Evolutionary conservation across 2,888 invertebrate genomes (phyloP), one percentile per base, ranked within the genome.

Genomic region (Cactoblastis cactorum): DNA sequence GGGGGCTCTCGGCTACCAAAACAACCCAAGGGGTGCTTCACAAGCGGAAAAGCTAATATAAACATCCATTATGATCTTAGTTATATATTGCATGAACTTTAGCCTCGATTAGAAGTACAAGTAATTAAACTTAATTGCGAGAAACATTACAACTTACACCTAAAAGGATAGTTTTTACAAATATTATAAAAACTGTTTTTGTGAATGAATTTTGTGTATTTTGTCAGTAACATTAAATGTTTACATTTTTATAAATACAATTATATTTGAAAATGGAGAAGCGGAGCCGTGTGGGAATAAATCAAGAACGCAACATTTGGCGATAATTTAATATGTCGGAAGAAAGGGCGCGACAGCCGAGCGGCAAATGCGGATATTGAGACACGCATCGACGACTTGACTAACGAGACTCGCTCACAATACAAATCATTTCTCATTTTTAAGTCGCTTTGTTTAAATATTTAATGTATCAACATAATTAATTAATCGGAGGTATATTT

Each of bases 261-360:
- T 53, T 53, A 53, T 56, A 56, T 53, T 56, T 58, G 58, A 54
- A 56, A 54, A 50, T 51, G 53, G 61, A 53, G 53, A 55, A 58
- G 55, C 53, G 53, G 52, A 54, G 53, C 50, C 53, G 54, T 60
- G 62, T 67, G 64, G 54, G 69, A 70, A 76, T 76, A 75, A 76
- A 78, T 75, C 74, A 71, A 61, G 59, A 60, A 73, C 69, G 77
- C 65, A 75, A 77, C 80, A 78, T 77, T 79, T 79, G 76, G 76
- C 72, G 72, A 79, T 82, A 75, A 81, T 80, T 83, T 83, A 80
- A 82, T 81, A 81, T 77, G 66, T 68, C 58, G 72, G 69, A 72
- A 77, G 67, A 72, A 75, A 66, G 68, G 65, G 52, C 54, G 54
- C 65, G 71, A 69, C 65, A 67, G 64, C 63, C 62, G 56, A 60